Conservation (phyloP, 2,888 invertebrate species). For the Nemurella pictetii region DNA sequence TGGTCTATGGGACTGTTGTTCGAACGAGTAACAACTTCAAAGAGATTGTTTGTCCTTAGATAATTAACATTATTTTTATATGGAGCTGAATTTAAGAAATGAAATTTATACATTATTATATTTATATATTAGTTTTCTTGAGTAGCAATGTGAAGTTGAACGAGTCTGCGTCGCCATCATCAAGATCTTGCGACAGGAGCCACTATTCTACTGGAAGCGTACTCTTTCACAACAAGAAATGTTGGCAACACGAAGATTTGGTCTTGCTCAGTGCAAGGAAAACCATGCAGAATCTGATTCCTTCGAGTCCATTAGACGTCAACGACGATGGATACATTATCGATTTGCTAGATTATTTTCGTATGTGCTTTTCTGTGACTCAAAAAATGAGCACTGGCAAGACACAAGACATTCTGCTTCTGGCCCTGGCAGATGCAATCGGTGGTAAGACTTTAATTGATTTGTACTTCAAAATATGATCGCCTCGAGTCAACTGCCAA, state of each 20-base stretch:
- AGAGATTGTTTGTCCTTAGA: too few species aligned
- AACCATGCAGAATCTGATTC: conserved; percentile 16
- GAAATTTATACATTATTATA: too few species aligned
- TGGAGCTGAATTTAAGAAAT: too few species aligned
- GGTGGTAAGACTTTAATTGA: background rate
- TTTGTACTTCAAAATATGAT: background rate
- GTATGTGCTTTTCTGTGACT: background rate
- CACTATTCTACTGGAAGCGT: conserved; percentile 8
- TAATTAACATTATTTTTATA: too few species aligned
- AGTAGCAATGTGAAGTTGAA: too few species aligned
- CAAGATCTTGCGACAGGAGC: background rate
- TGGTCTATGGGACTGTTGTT: too few species aligned
- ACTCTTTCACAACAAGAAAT: conserved; percentile 3
- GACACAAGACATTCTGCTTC: conserved; percentile 9
- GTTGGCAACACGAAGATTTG: conserved; percentile 29
- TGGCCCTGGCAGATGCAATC: conserved; percentile 8
- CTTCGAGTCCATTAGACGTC: background rate
- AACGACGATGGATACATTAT: background rate
- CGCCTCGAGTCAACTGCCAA: background rate
- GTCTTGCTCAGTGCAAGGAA: background rate
- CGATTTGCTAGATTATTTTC: conserved; percentile 10
- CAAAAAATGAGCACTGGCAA: conserved; percentile 12
- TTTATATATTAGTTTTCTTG: too few species aligned
- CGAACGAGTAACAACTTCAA: too few species aligned
- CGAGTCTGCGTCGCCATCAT: background rate